These are phyloP conservation scores for Drymonia ruficornis DNA, from an alignment of 2,888 invertebrate species.

Conservation along the genomic window DNA sequence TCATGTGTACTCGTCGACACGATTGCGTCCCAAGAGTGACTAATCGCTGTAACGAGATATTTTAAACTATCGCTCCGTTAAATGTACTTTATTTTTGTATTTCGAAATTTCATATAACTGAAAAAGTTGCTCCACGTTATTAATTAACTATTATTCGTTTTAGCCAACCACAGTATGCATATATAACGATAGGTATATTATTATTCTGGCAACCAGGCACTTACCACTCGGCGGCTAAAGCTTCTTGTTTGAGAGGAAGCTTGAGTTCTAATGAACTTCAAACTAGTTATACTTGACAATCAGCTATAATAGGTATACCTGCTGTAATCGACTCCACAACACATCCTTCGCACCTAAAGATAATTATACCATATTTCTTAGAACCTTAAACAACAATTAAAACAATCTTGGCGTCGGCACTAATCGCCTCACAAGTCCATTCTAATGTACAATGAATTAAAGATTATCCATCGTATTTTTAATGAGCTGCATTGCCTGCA, in stretches of 20 bases:
- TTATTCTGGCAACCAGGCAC: no score
- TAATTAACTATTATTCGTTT: no score
- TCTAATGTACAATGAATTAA: constrained; percentile 13
- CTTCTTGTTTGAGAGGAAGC: no score
- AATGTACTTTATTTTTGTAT: no score
- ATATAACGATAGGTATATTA: no score
- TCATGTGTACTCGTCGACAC: not conserved
- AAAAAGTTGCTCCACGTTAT: no score
- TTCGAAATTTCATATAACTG: no score
- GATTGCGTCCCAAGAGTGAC: not conserved
- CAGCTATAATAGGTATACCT: not conserved
- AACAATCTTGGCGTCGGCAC: not conserved
- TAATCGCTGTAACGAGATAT: not conserved
- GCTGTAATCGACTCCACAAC: not conserved
- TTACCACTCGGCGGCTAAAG: no score
- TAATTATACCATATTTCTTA: not conserved
- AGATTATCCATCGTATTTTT: constrained; percentile 13
- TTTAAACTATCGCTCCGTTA: no score
- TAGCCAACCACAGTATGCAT: no score
- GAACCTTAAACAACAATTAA: constrained; percentile 3
- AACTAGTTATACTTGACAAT: no score
- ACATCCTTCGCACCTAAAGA: not conserved
- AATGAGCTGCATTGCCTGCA: not conserved
- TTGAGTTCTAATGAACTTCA: no score
- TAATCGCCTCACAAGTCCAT: constrained; percentile 1